Evolutionary conservation across 2,888 invertebrate genomes (phyloP), one percentile per base, ranked within the genome.

Genomic region (Gastracanthus pulcherrimus): DNA sequence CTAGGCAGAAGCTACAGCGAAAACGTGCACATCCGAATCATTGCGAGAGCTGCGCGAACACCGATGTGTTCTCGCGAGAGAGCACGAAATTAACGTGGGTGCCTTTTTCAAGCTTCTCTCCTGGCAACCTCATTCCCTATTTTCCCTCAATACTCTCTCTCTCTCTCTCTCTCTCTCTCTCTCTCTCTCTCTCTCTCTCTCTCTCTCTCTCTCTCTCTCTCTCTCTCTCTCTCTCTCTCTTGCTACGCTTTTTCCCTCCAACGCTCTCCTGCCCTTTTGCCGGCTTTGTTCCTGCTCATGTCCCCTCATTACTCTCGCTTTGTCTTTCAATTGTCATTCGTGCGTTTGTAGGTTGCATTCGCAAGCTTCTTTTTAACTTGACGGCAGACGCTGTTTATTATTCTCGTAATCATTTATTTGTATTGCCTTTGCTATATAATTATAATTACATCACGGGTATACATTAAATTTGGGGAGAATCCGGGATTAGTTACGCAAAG

Each of bases 51-150:
- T 4, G 7, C 55, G 23, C 2, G 13, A 3, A 55, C 48, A 29
- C 31, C 16, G 76, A 64, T 45, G 71, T 64, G 60, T 38, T 13
- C 82, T 84, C 77, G 78, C 82, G 80, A 78, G 77, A 76, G 81
- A 82, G 82, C 72, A 67, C 80, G 31, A 82, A 84, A 84, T 84
- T 82, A 83, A 85, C 80, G 67, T 64, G 67, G 55, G 74, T 80
- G 76, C 70, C 80, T 76, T 81, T 84, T 84, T 81, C 79, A 82
- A 81, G 19, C 62, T 76, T 51, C 51, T 11, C 34, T 36, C 38
- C 19, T 11, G 26, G 34, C 29, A 48, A 48, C 41, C 69, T 31
- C 9, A 38, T 36, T 45, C 71, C 13, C 70, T 70, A 3, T 58
- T 69, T 13, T 13, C n/a, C n/a, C 13, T 34, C 41, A 23, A 58